Base-by-base conservation (phyloP, 2,888 invertebrate species). In the Vannuccia rotundouncinata region DNA sequence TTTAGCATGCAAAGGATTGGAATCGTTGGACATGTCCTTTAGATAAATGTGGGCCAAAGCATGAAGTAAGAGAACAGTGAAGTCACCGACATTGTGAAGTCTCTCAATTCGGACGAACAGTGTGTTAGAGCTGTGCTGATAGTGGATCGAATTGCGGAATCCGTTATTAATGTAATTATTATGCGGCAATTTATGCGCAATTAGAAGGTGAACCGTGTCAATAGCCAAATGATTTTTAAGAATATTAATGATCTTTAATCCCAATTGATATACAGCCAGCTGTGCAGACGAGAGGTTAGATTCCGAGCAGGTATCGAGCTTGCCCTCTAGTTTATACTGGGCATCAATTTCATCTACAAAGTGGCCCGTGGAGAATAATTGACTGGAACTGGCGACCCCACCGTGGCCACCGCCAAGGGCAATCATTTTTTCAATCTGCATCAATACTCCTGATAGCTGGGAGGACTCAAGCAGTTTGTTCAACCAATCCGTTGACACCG, bases 81-180 rank as follows among this genome's bases (percentile, higher is more conserved):
- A 87, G 82, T 87, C 86, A 78, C 87, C 87, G 45, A 87, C 85
- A 22, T 85, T 86, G 74, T 86, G 85, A 82, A 87, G 83, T 78
- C 87, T 82, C 82, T 87, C 86, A 31, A 83, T 82, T 5, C 86
- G 82, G 29, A 87, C 83, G 82, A 86, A 87, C 81, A 87, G 82
- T 31, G 86, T 85, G 66, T 85, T 85, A 59, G 83, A 79, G 2
- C 84, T 83, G 81, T 86, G 84, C 82, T 86, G 84, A 81, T 85
- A 87, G 82, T 83, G 84, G 79, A 87, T 82, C 29, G 86, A 86
- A 81, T 86, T 84, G 29, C 86, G 82, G 83, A 84, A 85, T 13
- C 85, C 84, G 17, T 75, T 87, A 27, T 83, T 82, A 59, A 82
- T 83, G 82, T 86, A 86, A 83, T 85, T 86, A 82, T 86, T 85